Evolutionary conservation across 2,888 invertebrate species (phyloP).

Genomic region (Megalurothrips usitatus): DNA sequence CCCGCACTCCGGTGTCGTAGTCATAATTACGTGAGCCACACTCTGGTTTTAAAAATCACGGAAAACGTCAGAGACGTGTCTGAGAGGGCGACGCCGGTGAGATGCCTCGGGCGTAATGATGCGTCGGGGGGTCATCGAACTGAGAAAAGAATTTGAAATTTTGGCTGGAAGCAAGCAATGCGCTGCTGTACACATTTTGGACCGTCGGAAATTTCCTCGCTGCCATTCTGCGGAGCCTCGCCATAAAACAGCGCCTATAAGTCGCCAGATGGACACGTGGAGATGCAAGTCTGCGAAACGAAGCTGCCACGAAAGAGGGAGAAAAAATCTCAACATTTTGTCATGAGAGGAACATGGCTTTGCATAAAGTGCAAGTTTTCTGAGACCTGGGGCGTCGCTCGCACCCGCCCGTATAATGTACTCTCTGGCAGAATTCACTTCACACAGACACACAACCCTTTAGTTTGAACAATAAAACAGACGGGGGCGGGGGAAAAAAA

Average conservation of each 20-base stretch:
- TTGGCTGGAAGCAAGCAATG: no score
- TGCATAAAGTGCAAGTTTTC: conserved; percentile 16
- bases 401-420: no score
- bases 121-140: no score
- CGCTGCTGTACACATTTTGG: no score
- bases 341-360: not conserved
- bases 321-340: not conserved
- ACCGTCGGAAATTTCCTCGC: no score
- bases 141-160: no score
- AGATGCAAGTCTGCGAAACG: not conserved
- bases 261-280: not conserved
- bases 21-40: conserved; percentile 6
- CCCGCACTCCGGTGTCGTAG: not conserved
- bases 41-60: not conserved
- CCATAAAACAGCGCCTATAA: no score
- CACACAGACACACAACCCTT: not conserved
- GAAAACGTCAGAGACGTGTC: not conserved
- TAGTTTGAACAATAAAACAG: not conserved
- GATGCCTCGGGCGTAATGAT: no score
- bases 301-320: not conserved
- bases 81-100: no score
- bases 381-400: not conserved
- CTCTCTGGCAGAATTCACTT: not conserved
- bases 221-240: no score
- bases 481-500: not conserved